Evolutionary conservation across 2,797 vertebrate genomes (phyloP).

Genomic region (Cetoscarus ocellatus): DNA sequence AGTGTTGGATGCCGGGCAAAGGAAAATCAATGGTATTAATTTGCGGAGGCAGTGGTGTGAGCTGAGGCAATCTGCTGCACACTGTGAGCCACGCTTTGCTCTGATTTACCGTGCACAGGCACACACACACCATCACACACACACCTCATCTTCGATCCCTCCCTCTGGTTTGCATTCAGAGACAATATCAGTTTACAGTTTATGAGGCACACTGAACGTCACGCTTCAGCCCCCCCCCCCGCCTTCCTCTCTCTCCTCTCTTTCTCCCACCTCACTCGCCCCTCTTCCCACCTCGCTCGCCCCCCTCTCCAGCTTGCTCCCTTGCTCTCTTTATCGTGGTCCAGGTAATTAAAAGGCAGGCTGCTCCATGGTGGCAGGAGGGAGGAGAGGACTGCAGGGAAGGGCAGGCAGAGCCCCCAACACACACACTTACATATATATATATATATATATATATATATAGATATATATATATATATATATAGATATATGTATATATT

Average conservation of each 20-base stretch:
- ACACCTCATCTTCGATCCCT: constrained; percentile 43
- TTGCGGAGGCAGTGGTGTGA: constrained; percentile 85
- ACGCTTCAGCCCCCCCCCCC: constrained; percentile 49
- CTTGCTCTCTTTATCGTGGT: constrained; percentile 58
- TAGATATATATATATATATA: constrained; percentile 7
- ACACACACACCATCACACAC: constrained; percentile 12
- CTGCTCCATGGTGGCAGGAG: constrained; percentile 69
- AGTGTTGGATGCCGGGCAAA: constrained; percentile 67
- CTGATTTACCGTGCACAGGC: constrained; percentile 64
- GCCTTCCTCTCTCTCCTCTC: constrained; percentile 10
- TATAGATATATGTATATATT: constrained; percentile 2
- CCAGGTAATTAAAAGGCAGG: constrained; percentile 81
- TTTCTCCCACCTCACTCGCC: not conserved
- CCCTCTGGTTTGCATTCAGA: constrained; percentile 65
- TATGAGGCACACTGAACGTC: constrained; percentile 77
- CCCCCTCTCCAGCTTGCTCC: not conserved
- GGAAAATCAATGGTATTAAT: constrained; percentile 87
- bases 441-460: too few species aligned
- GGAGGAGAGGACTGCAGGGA: constrained; percentile 67
- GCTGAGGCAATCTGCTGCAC: constrained; percentile 84
- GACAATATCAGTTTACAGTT: constrained; percentile 75
- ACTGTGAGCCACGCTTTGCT: constrained; percentile 69
- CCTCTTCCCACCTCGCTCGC: too few species aligned
- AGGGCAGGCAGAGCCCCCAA: constrained; percentile 58
- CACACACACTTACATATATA: not conserved